phyloP scores from a whole-genome alignment of 2,113 vertebrate species.

The Thryonomys swinderianus region DNA sequence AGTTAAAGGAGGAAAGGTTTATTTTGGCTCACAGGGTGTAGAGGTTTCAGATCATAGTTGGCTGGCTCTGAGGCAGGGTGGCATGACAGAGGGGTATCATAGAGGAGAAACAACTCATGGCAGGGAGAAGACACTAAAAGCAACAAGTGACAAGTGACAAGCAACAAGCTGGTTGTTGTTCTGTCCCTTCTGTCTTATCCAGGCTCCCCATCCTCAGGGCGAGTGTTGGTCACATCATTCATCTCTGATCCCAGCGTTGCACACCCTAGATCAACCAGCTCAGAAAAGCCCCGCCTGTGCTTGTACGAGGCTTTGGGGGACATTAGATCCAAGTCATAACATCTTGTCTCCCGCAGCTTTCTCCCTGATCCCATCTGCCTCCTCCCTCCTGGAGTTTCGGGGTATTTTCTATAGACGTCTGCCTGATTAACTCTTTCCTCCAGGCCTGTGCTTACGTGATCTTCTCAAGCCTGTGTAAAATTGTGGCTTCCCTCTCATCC shows the following conservation, averaged over 20 bases:
- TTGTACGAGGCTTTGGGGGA: neutral
- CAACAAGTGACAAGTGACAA: neutral
- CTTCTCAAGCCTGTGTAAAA: slow-evolving; percentile 41
- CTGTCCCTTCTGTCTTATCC: neutral
- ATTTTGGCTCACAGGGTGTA: neutral
- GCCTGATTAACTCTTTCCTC: slow-evolving; percentile 5
- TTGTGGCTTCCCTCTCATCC: neutral
- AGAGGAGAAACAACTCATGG: neutral
- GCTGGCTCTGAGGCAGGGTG: neutral
- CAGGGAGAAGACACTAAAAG: neutral
- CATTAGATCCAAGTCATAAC: neutral
- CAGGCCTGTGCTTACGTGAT: slow-evolving; percentile 1
- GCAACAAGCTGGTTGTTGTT: neutral
- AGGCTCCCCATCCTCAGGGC: neutral
- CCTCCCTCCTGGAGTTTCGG: neutral
- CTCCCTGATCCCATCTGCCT: neutral
- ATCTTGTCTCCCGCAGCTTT: neutral
- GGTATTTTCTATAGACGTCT: neutral
- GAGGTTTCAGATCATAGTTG: neutral
- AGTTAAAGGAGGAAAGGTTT: neutral
- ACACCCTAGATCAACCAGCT: neutral
- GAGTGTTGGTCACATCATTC: neutral
- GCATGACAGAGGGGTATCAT: neutral
- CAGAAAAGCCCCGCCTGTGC: neutral
- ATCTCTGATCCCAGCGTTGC: neutral